These are phyloP conservation scores for Deilephila porcellus DNA, from an alignment of 2,888 invertebrate genomes.

Conservation along the genomic window DNA sequence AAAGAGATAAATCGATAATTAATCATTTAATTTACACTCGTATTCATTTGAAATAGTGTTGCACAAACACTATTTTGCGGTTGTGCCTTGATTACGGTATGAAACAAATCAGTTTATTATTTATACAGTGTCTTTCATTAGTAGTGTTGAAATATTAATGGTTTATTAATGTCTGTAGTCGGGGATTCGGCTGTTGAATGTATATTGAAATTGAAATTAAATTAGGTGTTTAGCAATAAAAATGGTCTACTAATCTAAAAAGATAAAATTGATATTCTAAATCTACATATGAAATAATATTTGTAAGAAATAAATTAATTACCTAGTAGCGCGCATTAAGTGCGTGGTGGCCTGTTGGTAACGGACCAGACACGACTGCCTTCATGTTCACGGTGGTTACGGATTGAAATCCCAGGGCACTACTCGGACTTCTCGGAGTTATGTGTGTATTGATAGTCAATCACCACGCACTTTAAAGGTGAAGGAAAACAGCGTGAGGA, in stretches of 20 bases:
- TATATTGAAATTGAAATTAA: neutral
- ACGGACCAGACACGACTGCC: too few relatives aligned
- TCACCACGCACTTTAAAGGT: too few relatives aligned
- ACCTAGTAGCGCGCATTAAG: too few relatives aligned
- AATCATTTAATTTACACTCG: neutral
- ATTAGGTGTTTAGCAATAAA: neutral
- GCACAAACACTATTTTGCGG: constrained; percentile 13
- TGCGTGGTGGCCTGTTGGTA: too few relatives aligned
- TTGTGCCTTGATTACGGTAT: neutral
- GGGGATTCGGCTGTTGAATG: neutral
- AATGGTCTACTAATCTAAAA: neutral
- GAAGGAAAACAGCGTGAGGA: too few relatives aligned
- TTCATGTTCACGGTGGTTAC: too few relatives aligned
- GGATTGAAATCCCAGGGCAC: too few relatives aligned
- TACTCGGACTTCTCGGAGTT: too few relatives aligned
- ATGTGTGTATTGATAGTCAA: too few relatives aligned
- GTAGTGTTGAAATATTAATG: neutral
- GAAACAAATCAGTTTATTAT: constrained; percentile 17
- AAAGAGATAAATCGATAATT: neutral
- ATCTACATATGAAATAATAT: too few relatives aligned
- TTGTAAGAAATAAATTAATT: too few relatives aligned
- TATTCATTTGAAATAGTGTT: neutral
- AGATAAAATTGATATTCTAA: too few relatives aligned
- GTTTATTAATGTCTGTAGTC: neutral
- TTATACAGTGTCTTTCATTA: neutral